Conservation (phyloP, 2,797 vertebrate genomes). For the Cercopithecus neglectus region DNA sequence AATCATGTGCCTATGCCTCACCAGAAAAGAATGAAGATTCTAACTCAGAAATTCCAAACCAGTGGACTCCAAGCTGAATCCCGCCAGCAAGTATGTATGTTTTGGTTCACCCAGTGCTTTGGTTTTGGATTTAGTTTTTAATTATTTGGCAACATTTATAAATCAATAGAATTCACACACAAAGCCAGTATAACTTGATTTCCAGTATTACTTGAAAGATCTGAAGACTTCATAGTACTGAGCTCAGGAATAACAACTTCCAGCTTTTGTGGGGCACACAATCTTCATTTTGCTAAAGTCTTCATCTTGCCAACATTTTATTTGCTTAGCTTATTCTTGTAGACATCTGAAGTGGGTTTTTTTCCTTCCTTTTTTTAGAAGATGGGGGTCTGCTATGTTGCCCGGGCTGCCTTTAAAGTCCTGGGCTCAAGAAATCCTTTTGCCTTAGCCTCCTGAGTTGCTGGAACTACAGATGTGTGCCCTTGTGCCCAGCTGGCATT, state of each 20-base stretch:
- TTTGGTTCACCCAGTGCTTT: not conserved
- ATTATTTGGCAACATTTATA: not conserved
- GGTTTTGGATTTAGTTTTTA: not conserved
- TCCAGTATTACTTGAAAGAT: not conserved
- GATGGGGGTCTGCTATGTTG: not conserved
- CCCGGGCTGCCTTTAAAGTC: not conserved
- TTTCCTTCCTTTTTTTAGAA: not conserved
- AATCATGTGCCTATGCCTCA: not conserved
- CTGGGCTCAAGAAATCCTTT: not conserved
- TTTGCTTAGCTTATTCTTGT: not conserved
- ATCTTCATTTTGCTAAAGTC: not conserved
- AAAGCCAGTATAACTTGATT: not conserved
- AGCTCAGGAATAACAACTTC: not conserved
- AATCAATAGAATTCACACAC: not conserved
- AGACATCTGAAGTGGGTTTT: not conserved
- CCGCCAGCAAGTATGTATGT: not conserved
- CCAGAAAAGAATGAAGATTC: not conserved
- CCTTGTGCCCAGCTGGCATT: not conserved
- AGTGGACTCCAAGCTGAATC: not conserved
- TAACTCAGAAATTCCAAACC: not conserved
- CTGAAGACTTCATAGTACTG: not conserved
- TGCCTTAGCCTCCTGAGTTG: not conserved
- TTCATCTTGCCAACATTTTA: not conserved
- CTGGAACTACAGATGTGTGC: not conserved
- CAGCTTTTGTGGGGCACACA: not conserved